Evolutionary conservation across 2,797 vertebrate genomes (phyloP).

Genomic region (Gallinago nigripennis): DNA sequence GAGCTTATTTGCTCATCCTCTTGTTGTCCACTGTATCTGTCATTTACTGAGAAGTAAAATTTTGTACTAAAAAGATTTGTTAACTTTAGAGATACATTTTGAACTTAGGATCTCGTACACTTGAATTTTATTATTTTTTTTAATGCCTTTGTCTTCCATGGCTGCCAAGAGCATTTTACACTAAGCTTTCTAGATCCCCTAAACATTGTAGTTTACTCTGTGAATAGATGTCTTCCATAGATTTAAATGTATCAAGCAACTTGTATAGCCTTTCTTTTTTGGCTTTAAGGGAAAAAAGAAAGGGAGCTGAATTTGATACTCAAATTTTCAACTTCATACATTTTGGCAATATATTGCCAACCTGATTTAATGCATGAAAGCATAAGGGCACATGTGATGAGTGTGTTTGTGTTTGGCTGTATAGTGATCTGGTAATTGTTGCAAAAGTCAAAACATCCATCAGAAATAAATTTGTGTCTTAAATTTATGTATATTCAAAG

Average conservation of each 20-base stretch:
- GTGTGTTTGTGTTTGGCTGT: neutral
- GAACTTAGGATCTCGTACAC: neutral
- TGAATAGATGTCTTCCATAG: neutral
- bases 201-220: neutral
- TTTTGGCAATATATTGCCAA: neutral
- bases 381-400: neutral
- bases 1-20: too few relatives aligned
- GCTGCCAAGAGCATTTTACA: neutral
- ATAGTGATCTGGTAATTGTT: neutral
- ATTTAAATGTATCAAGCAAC: neutral
- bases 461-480: neutral
- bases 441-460: neutral
- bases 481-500: rapidly evolving
- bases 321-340: neutral
- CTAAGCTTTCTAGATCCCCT: neutral
- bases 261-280: neutral
- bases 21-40: neutral
- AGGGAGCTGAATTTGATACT: neutral
- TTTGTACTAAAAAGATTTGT: neutral
- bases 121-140: neutral
- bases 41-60: neutral
- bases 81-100: neutral
- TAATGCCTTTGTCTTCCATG: neutral
- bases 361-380: neutral
- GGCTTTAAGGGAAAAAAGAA: neutral